A percentile compares a stretch with the other conserved stretches of the same genome.
phyloP scores from a whole-genome alignment of 2,888 invertebrate species.

The Andrena chrysosceles region DNA sequence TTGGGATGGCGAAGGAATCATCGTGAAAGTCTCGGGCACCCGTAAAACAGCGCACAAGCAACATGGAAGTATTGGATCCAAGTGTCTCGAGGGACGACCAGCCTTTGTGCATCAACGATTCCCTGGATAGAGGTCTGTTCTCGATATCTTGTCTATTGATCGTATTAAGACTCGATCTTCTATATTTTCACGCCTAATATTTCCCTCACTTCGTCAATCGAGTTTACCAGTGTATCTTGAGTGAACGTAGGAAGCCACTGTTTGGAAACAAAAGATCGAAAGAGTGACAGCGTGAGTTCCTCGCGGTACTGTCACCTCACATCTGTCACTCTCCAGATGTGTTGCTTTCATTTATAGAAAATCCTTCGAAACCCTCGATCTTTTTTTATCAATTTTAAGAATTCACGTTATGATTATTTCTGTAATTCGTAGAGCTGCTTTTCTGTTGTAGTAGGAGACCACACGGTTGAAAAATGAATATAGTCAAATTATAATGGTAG shows the following conservation, averaged over 20 bases:
- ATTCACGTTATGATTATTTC: neutral
- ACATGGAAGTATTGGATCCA: constrained; percentile 82
- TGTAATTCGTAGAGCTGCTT: neutral
- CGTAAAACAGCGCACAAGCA: constrained; percentile 17
- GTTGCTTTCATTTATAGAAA: constrained; percentile 3
- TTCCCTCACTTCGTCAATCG: neutral
- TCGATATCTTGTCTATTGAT: neutral
- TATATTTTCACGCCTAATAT: neutral
- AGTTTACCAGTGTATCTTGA: neutral
- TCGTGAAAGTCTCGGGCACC: constrained; percentile 65
- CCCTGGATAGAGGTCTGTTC: constrained; percentile 78
- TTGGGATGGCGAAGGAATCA: constrained; percentile 28
- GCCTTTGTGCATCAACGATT: constrained; percentile 81
- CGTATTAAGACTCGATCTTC: too few species aligned
- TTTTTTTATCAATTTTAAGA: constrained; percentile 14
- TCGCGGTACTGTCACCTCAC: constrained; percentile 1
- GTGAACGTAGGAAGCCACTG: constrained; percentile 21
- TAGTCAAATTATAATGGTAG: neutral
- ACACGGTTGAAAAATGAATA: neutral
- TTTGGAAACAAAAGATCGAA: constrained; percentile 64
- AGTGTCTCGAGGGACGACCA: constrained; percentile 81
- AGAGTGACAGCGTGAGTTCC: neutral
- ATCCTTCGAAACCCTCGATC: neutral
- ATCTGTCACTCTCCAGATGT: constrained; percentile 12
- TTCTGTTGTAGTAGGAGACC: neutral